These are phyloP conservation scores for Macaria notata DNA, from an alignment of 2,888 invertebrate genomes.

Conservation along the genomic window DNA sequence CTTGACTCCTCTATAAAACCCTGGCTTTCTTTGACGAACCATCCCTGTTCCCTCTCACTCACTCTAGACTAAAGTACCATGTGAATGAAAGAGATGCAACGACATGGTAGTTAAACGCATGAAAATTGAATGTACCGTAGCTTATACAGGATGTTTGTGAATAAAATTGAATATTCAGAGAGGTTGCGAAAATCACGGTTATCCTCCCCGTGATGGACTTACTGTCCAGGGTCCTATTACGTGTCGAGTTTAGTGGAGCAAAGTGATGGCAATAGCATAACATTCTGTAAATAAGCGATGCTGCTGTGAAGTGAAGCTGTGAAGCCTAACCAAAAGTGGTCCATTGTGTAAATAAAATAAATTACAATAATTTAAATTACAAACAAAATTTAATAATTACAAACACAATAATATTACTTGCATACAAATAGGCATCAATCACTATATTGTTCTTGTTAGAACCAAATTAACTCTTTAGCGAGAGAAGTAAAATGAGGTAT, in stretches of 20 bases:
- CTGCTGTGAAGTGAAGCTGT: no score
- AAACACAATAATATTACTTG: no score
- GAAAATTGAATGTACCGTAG: conserved; percentile 65
- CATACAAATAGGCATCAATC: no score
- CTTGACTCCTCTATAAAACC: conserved; percentile 42
- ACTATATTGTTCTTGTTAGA: no score
- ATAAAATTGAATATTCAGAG: conserved; percentile 79
- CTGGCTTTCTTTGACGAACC: conserved; percentile 57
- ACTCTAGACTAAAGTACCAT: conserved; percentile 7
- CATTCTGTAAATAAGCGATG: no score
- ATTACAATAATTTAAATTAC: no score
- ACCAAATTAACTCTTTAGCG: no score
- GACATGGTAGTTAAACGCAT: conserved; percentile 38
- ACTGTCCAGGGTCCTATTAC: conserved; percentile 31
- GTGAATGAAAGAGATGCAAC: conserved; percentile 30
- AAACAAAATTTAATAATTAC: no score
- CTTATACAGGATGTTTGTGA: conserved; percentile 65
- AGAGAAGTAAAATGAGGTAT: no score
- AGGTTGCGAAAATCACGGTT: conserved; percentile 72
- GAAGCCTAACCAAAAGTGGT: no score
- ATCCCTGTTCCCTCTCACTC: conserved; percentile 41
- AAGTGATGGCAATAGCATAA: no score
- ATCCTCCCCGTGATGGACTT: conserved; percentile 54
- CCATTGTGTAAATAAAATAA: no score
- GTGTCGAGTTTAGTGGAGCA: conserved; percentile 21